Base-by-base conservation (phyloP, 2,888 invertebrate genomes). In the Spodoptera exigua region DNA sequence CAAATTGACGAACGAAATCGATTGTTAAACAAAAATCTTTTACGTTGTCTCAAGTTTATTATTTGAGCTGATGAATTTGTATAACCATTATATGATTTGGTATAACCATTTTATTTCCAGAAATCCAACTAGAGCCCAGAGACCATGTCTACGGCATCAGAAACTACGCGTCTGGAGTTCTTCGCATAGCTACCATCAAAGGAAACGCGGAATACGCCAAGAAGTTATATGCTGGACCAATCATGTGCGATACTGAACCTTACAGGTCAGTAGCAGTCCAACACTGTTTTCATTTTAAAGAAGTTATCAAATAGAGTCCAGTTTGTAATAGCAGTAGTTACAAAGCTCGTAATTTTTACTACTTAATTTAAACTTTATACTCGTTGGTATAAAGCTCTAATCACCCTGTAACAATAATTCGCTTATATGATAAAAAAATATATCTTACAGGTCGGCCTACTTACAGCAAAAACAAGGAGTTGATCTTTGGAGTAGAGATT, bases 171-270 rank as follows among this genome's bases (percentile, higher is more conserved):
- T 97, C 97, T 0, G 97, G 97, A 0, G 94, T 97, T 79, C 95
- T 98, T 37, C 95, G 97, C 45, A 90, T 98, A 12, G 97, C 97
- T 0, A 95, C 95, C 73, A 90, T 95, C 0, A 94, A 95, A 16
- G 97, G 97, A 14, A 97, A 97, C 86, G 80, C 77, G 62, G 91
- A 86, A 53, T 88, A 54, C 45, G 81, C 79, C 57, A 95, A 83
- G 78, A 92, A 76, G 39, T 74, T 91, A 17, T 84, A 87, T 14
- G 94, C 83, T 1, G 93, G 92, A 12, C 89, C 92, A 1, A 87
- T 94, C 16, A 74, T 92, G 72, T 76, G 86, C 2, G 88, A 85
- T 2, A 47, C 76, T 5, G 88, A 88, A 12, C 95, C 95, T 41
- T 95, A 90, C 60, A 94, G 95, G 89, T 92, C 71, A 32, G 49